Evolutionary conservation across 1,140 invertebrate species (phyloP).

Genomic region (Harlomillsia oculata): DNA sequence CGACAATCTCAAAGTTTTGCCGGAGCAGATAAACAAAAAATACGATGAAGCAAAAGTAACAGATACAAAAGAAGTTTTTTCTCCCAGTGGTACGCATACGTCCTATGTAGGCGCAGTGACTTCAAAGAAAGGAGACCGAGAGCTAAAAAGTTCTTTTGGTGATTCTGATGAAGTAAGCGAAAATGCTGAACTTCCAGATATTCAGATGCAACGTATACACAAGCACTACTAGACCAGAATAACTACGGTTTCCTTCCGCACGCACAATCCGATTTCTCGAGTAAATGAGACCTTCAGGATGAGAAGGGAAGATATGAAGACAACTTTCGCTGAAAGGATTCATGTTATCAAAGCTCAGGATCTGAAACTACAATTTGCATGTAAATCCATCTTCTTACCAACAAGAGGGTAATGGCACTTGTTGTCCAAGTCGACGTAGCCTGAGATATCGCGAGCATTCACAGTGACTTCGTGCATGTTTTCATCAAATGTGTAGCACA

Average conservation of each 20-base stretch:
- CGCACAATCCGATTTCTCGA: not conserved
- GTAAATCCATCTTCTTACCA: constrained; percentile 15
- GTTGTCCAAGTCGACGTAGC: constrained; percentile 14
- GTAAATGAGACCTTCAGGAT: too few species aligned
- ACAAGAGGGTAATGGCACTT: constrained; percentile 30
- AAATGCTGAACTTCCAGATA: not conserved
- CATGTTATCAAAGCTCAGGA: not conserved
- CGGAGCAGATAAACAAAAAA: too few species aligned
- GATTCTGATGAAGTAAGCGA: not conserved
- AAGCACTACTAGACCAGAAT: not conserved
- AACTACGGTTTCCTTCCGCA: not conserved
- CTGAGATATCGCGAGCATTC: constrained; percentile 9
- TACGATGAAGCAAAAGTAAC: too few species aligned
- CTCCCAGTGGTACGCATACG: too few species aligned
- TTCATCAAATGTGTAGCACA: constrained; percentile 27
- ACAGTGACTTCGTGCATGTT: constrained; percentile 23
- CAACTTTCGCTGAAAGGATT: too few species aligned
- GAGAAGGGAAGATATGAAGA: too few species aligned
- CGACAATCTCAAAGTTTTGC: too few species aligned
- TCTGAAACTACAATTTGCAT: not conserved
- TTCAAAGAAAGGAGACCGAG: not conserved
- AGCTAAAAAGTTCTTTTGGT: not conserved
- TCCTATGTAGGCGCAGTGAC: too few species aligned
- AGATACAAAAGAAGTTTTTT: too few species aligned
- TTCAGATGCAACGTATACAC: not conserved